Evolutionary conservation across 1,140 invertebrate genomes (phyloP).

Genomic region (Cydia pomonella): DNA sequence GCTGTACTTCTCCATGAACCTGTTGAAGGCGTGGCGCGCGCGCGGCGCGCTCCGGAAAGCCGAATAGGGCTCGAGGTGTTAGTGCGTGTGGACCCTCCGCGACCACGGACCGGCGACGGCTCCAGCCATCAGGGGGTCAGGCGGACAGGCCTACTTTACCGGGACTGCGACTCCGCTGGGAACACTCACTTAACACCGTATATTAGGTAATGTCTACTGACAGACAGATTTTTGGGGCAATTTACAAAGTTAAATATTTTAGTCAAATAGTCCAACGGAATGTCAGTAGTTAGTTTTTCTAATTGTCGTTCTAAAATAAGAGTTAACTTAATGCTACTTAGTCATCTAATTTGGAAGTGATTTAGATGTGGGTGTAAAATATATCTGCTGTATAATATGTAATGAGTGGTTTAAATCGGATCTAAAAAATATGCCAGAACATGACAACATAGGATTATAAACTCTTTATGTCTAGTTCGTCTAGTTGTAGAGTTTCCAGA

Average conservation of each 20-base stretch:
- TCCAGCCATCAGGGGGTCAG: not conserved
- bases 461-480: too few species aligned
- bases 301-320: constrained; percentile 1
- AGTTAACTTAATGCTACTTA: not conserved
- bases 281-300: constrained; percentile 7
- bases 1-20: constrained; percentile 92
- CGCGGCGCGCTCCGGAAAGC: constrained; percentile 82
- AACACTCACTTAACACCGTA: constrained; percentile 15
- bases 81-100: constrained; percentile 9
- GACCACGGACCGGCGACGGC: not conserved
- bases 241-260: not conserved
- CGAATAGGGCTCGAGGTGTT: constrained; percentile 46
- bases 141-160: not conserved
- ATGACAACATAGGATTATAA: too few species aligned
- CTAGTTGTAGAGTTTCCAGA: too few species aligned
- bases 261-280: not conserved
- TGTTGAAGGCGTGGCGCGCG: constrained; percentile 93
- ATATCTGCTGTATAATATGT: not conserved
- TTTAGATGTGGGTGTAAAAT: not conserved
- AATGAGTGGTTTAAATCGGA: not conserved
- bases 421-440: not conserved
- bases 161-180: not conserved
- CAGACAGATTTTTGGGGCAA: constrained; percentile 7
- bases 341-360: not conserved
- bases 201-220: constrained; percentile 7